Base-by-base conservation (phyloP, 2,888 invertebrate genomes). In the Sinodicranocentrus sp. region DNA sequence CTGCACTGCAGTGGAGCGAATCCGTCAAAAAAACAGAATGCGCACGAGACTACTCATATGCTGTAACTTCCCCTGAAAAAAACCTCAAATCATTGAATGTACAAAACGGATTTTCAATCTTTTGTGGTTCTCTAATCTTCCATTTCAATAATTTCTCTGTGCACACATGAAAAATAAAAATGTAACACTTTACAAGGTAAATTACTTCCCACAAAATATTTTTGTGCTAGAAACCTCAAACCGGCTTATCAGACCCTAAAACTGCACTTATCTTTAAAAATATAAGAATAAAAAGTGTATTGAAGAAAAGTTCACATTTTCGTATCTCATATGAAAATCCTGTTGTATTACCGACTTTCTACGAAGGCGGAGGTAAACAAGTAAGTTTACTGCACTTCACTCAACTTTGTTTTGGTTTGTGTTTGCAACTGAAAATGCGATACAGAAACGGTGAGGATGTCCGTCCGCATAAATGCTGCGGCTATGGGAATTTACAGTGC, bases 191-290 rank as follows among this genome's bases (percentile, higher is more conserved):
- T 33, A 33, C 33, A 33, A 33, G 33, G 10, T 33, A 33, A 33
- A 33, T 33, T n/a, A 48, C 48, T 48, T n/a, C 48, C n/a, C 48
- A 48, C 48, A 48, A 48, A 48, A 48, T n/a, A 48, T 48, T 48
- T 48, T 48, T 48, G 48, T 48, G 15, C 48, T n/a, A 48, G n/a
- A 48, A 48, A 48, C 48, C 48, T 48, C 48, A 48, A n/a, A 48
- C 10, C n/a, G 48, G 48, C 2, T 48, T 48, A 48, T 48, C 48
- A 48, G 48, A 48, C 15, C 48, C 48, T 48, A 48, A 48, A 48
- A 48, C 5, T n/a, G 10, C n/a, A 10, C 48, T 48, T n/a, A 48
- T n/a, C 48, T 48, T 3, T 48, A 2, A n/a, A 39, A 48, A 48
- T 10, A 48, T 48, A n/a, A 15, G 48, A 48, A 48, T 10, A 48